Evolutionary conservation across 2,888 invertebrate genomes (phyloP), one percentile per base, ranked within the genome.

Genomic region (Hemaris fuciformis): DNA sequence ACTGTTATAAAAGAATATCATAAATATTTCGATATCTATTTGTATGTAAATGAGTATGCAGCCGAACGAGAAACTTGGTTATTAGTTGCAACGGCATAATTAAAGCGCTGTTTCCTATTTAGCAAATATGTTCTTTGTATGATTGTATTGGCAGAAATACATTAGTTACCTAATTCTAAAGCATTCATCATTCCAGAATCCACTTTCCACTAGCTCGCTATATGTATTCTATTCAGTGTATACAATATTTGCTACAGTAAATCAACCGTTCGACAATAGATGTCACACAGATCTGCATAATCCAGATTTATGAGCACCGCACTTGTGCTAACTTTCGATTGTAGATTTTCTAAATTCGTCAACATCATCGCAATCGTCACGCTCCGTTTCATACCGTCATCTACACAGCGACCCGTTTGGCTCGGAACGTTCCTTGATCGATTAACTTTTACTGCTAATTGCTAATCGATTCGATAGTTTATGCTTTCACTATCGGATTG

Each of bases 381-480:
- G 65, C 64, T 66, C 65, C 53, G 56, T 58, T 64, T 65, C 60
- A 38, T 42, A 41, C 46, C 25, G 18, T 43, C 43, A 22, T 61
- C 56, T 34, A 57, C 4, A 45, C 13, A 34, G 45, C 46, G 46
- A 71, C 76, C 76, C 77, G 75, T 79, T 71, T 79, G 70, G 67
- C 62, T 66, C 73, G 64, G 65, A 76, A 76, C 72, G 72, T 75
- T 69, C 68, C 74, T 73, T 73, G 72, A 78, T 80, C 73, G 76
- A 74, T 78, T 76, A 77, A 71, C 75, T 80, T 74, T 78, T 79
- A 76, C 77, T 76, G 66, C 68, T 76, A 76, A 75, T 79, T 73
- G 71, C 64, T 61, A 76, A 75, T 79, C 68, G 70, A 76, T 75
- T 74, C 69, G 43, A 31, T 64, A 63, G 71, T 78, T 75, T 69